Base-by-base conservation (phyloP, 2,113 vertebrate genomes). In the Girardinichthys multiradiatus region DNA sequence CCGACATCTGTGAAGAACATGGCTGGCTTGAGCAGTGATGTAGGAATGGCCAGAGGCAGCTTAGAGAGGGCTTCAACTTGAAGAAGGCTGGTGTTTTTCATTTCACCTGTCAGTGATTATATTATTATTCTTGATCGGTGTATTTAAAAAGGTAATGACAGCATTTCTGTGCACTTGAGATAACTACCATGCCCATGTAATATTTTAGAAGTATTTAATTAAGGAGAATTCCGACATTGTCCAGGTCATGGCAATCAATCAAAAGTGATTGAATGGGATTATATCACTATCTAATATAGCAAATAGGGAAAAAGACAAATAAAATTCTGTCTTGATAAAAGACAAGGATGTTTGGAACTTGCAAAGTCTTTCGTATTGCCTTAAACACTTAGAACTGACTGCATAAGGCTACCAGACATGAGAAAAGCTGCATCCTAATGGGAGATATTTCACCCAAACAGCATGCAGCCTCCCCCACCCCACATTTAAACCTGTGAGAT, bases 381-480 rank as follows among this genome's bases (percentile, higher is more conserved):
- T 68, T 45, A 45, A 45, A 19, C 17, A 45, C 17, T 19, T 3
- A 39, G 1, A 58, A 31, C 26, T 31, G 28, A 60, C n/a, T 74
- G 39, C 5, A 29, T 84, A 78, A 69, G 64, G 42, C 66, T 42
- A 69, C 9, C 59, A 86, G 82, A 80, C 76, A 88, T 87, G 79
- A 80, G 64, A 79, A 70, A 33, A 57, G 66, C 58, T 60, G 21
- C 70, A 80, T 83, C 77, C 80, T 70, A 61, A 57, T 48, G 70
- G n/a, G 45, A 82, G 76, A 74, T 77, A 71, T 73, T 73, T 62
- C 61, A 74, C 24, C 83, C 80, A 83, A 65, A 79, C 62, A 24
- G 79, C 28, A 70, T n/a, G 79, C 29, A 71, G 65, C 87, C 84
- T 74, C 78, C 86, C 88, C 86, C 84, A 72, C 85, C 63, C 57